A percentile compares a stretch with the other conserved stretches of the same genome.
Evolutionary conservation across 2,888 invertebrate genomes (phyloP).

Genomic region (Drosophila planitibia): DNA sequence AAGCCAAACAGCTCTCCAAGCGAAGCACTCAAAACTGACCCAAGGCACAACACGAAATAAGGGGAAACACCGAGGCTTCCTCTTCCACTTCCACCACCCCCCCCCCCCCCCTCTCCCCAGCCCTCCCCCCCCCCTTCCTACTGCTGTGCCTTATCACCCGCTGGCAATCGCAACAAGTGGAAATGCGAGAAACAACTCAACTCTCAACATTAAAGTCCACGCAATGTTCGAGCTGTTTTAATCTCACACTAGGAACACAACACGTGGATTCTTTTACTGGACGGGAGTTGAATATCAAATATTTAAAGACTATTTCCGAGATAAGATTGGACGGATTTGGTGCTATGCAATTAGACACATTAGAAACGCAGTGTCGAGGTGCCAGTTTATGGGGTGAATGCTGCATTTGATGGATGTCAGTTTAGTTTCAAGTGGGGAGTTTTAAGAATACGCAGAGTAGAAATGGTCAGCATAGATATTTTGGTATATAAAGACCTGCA

Average conservation of each 20-base stretch:
- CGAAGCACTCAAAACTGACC: constrained; percentile 51
- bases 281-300: constrained; percentile 9
- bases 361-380: constrained; percentile 7
- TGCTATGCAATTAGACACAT: constrained; percentile 1
- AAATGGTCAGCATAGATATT: neutral
- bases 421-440: neutral
- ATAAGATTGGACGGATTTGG: constrained; percentile 2
- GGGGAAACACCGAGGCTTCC: neutral
- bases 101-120: neutral
- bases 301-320: constrained; percentile 11
- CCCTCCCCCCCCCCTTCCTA: too few species aligned
- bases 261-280: constrained; percentile 20
- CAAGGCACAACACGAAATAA: constrained; percentile 39
- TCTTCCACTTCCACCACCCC: neutral
- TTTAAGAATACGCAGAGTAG: neutral
- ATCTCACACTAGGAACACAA: constrained; percentile 39
- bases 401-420: neutral
- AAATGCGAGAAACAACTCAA: constrained; percentile 2
- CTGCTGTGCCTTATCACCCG: neutral
- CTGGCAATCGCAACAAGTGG: constrained; percentile 46
- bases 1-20: neutral
- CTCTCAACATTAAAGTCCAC: constrained; percentile 2
- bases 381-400: neutral
- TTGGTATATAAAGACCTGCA: neutral
- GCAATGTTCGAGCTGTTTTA: constrained; percentile 10